phyloP scores from a whole-genome alignment of 2,888 invertebrate species.

The Tribolium freemani region DNA sequence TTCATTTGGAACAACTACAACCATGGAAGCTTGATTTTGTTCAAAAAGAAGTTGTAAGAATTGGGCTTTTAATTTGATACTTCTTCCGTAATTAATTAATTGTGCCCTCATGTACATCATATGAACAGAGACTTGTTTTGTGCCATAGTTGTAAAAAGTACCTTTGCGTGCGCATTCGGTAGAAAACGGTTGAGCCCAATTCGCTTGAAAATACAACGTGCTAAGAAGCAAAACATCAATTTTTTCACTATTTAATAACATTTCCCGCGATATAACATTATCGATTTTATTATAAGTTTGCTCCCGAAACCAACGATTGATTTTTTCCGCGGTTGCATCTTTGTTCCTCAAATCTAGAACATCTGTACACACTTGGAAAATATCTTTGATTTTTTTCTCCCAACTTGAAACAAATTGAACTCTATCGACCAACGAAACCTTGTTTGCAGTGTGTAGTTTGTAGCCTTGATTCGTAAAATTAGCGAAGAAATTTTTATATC shows the following conservation, averaged over 20 bases:
- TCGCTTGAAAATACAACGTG: slow-evolving; percentile 56
- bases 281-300: neutral
- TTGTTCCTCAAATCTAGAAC: slow-evolving; percentile 55
- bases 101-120: slow-evolving; percentile 44
- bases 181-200: slow-evolving; percentile 45
- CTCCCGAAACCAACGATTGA: slow-evolving; percentile 58
- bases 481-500: neutral
- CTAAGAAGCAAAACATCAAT: slow-evolving; percentile 53
- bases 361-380: slow-evolving; percentile 75
- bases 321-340: slow-evolving; percentile 51
- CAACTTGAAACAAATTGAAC: neutral
- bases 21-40: neutral
- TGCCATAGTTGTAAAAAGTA: slow-evolving; percentile 44
- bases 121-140: slow-evolving; percentile 43
- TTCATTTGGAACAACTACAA: neutral
- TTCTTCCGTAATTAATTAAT: neutral
- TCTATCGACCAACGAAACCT: neutral
- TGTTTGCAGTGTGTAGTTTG: neutral
- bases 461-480: neutral
- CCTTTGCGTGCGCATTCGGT: slow-evolving; percentile 32
- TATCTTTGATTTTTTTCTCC: slow-evolving; percentile 69
- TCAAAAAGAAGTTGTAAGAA: neutral
- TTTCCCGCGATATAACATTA: slow-evolving; percentile 34
- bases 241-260: neutral
- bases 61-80: neutral